Conservation (phyloP, 2,888 invertebrate species). For the Dolichopus griseipennis region DNA sequence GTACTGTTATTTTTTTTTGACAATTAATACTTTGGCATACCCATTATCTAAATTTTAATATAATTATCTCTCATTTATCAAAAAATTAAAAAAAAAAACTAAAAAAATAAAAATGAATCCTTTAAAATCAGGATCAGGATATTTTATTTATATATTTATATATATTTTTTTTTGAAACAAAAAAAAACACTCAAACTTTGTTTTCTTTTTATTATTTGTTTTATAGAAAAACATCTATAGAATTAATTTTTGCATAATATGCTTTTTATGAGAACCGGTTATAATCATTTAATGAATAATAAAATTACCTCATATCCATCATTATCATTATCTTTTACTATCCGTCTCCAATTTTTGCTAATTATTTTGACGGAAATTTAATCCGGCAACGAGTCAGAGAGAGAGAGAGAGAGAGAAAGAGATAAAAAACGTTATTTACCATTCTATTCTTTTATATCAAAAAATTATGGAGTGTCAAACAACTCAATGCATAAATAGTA, state of each 20-base stretch:
- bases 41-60: not conserved
- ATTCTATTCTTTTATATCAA: too few relatives aligned
- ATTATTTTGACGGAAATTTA: not conserved
- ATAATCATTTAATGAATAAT: not conserved
- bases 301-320: not conserved
- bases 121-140: not conserved
- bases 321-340: not conserved
- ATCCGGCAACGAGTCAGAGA: too few relatives aligned
- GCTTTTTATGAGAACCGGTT: not conserved
- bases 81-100: not conserved
- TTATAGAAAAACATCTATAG: too few relatives aligned
- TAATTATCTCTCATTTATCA: not conserved
- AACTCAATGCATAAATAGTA: too few relatives aligned
- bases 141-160: not conserved
- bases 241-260: slow-evolving; percentile 2
- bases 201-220: too few relatives aligned
- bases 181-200: too few relatives aligned
- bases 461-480: too few relatives aligned
- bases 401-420: too few relatives aligned
- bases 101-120: not conserved
- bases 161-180: too few relatives aligned
- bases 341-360: not conserved
- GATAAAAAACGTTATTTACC: not conserved
- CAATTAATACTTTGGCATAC: not conserved
- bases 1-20: not conserved